These are phyloP conservation scores for Protobothrops flavoviridis DNA, from an alignment of 2,113 vertebrate species.

Conservation along the genomic window DNA sequence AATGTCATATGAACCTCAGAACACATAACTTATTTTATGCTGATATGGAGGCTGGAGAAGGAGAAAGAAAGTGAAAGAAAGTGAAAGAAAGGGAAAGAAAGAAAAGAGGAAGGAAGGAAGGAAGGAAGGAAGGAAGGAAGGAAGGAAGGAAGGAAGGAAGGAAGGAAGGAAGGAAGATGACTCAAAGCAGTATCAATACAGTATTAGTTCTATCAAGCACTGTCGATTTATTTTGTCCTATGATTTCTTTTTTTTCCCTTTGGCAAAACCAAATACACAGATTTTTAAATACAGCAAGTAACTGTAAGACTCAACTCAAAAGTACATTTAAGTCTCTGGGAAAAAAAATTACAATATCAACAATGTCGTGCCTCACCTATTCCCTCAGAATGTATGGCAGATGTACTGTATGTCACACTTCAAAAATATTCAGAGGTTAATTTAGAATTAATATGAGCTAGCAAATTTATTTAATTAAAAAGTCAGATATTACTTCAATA, in stretches of 20 bases:
- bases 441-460: not conserved
- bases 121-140: no score
- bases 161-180: not conserved
- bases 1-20: not conserved
- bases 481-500: not conserved
- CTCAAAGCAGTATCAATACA: not conserved
- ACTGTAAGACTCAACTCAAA: not conserved
- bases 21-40: not conserved
- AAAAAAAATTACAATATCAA: not conserved
- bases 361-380: not conserved
- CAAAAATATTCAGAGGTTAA: not conserved
- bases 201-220: not conserved
- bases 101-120: no score
- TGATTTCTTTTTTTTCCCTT: not conserved
- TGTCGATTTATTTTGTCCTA: not conserved
- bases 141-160: no score
- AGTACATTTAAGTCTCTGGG: not conserved
- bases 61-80: not conserved
- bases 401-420: not conserved
- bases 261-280: not conserved
- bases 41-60: not conserved
- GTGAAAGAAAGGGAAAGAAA: no score
- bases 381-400: not conserved
- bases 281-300: not conserved
- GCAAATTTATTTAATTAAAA: not conserved